Evolutionary conservation across 2,797 vertebrate genomes (phyloP).

Genomic region (Gobionotothen gibberifrons): DNA sequence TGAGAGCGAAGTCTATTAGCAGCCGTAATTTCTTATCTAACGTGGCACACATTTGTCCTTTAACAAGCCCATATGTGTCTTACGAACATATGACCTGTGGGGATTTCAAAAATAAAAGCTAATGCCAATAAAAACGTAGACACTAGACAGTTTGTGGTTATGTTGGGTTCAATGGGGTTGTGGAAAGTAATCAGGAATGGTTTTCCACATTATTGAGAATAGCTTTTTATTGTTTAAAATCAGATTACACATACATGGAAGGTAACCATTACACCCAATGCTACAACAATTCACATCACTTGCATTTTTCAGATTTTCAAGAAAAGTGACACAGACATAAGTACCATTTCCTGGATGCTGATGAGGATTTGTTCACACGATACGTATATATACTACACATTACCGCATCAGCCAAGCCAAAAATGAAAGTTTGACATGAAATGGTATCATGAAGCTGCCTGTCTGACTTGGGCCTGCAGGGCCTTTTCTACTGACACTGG

Average conservation of each 20-base stretch:
- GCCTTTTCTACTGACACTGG: conserved; percentile 68
- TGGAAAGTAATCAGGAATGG: conserved; percentile 14
- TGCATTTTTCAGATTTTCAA: background rate
- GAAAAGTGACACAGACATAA: background rate
- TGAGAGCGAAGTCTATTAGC: conserved; percentile 72
- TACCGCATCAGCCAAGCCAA: conserved; percentile 17
- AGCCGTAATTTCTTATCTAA: conserved; percentile 70
- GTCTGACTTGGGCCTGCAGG: conserved; percentile 63
- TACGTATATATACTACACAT: background rate
- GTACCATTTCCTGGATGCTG: background rate
- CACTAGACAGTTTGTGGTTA: background rate
- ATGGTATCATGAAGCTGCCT: conserved; percentile 35
- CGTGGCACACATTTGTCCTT: conserved; percentile 73
- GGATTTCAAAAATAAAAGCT: conserved; percentile 45
- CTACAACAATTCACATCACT: background rate
- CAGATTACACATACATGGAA: conserved; percentile 6
- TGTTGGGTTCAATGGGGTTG: conserved; percentile 2
- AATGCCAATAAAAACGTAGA: conserved; percentile 47
- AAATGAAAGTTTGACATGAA: conserved; percentile 34
- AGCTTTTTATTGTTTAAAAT: background rate
- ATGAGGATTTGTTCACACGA: background rate
- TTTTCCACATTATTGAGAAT: conserved; percentile 18
- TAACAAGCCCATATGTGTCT: conserved; percentile 63
- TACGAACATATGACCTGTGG: conserved; percentile 58
- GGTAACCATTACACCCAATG: background rate